phyloP scores from a whole-genome alignment of 2,797 vertebrate species.

The Eulemur mongoz region DNA sequence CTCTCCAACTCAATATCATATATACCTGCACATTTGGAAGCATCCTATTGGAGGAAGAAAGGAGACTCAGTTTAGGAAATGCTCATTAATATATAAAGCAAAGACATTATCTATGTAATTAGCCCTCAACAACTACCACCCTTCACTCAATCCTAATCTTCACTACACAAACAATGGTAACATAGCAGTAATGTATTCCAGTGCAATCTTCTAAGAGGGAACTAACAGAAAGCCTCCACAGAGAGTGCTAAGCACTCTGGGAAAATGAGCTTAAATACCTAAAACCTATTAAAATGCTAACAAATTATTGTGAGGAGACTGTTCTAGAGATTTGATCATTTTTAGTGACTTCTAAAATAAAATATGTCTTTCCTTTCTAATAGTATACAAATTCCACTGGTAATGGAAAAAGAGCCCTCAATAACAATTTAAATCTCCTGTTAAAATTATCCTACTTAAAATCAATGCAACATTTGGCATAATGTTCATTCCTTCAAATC shows the following conservation, averaged over 20 bases:
- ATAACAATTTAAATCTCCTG: constrained; percentile 35
- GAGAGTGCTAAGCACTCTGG: constrained; percentile 80
- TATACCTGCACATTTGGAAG: neutral
- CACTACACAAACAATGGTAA: constrained; percentile 83
- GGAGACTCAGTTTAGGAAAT: constrained; percentile 80
- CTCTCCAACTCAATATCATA: neutral
- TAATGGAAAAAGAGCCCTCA: constrained; percentile 3
- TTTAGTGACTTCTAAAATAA: constrained; percentile 82
- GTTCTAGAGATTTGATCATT: constrained; percentile 81
- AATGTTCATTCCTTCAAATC: neutral
- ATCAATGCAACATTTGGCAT: neutral
- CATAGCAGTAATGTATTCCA: constrained; percentile 83
- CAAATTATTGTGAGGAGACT: constrained; percentile 84
- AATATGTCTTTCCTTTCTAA: constrained; percentile 71
- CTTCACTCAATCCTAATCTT: constrained; percentile 78
- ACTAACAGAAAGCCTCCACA: constrained; percentile 83
- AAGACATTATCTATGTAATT: constrained; percentile 84
- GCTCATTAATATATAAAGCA: constrained; percentile 85
- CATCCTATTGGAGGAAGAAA: constrained; percentile 81
- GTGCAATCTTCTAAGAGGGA: constrained; percentile 81
- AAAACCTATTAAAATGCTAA: constrained; percentile 85
- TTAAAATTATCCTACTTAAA: neutral
- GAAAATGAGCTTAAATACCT: constrained; percentile 85
- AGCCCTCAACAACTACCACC: constrained; percentile 81
- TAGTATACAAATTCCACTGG: neutral